Evolutionary conservation across 2,113 vertebrate genomes (phyloP), one percentile per base, ranked within the genome.

Genomic region (Chaetodon auriga): DNA sequence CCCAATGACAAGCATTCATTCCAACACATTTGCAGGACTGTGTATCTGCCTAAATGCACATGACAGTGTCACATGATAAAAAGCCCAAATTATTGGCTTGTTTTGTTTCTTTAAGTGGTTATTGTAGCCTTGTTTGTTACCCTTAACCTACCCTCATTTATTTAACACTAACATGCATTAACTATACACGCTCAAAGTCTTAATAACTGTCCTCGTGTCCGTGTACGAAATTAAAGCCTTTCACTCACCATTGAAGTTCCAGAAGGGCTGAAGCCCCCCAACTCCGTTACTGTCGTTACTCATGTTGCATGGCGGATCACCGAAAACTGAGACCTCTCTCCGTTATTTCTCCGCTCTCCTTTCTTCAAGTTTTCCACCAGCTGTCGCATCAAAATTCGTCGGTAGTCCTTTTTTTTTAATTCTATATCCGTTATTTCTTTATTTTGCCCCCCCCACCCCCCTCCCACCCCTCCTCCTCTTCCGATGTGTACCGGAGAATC

Each of bases 181-280:
- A 35, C 23, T 15, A n/a, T 38, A 2, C 18, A n/a, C 45, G 23
- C 7, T 57, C n/a, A 46, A 3, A 38, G 23, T n/a, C 10, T 51
- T 71, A 19, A 55, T 12, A 58, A 30, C n/a, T 49, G 45, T 18
- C 1, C 18, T 5, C 14, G 19, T 38, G 21, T 45, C 0, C 5
- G 0, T 48, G 45, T 2, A 38, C 19, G 2, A 13, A 35, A 46
- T 43, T 2, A 73, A 48, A 62, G 51, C 4, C 6, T 19, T 49
- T 23, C 1, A 93, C 92, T 93, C 77, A 93, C 92, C 92, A 6
- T n/a, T 91, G 66, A 82, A 88, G 89, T 80, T 91, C 92, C 89
- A 93, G 66, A 73, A 68, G 46, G 89, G 79, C 81, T 83, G 81
- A 5, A 87, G 68, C 78, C 78, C 89, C 48, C 60, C 83, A 48